These are phyloP conservation scores for Pseudorectes ferrugineus DNA, from an alignment of 2,113 vertebrate species.

Conservation along the genomic window DNA sequence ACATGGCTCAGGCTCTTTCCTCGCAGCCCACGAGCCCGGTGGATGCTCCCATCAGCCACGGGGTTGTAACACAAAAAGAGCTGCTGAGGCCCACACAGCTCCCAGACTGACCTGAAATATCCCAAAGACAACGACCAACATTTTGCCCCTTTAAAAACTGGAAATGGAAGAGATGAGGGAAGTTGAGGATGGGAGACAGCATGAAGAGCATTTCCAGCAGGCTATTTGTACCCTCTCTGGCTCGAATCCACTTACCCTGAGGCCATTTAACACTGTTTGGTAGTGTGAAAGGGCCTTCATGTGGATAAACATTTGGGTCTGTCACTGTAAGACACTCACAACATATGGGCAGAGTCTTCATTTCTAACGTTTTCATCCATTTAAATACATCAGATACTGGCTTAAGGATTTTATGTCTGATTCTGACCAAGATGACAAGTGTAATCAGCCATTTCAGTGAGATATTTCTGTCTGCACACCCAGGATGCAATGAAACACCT, in stretches of 20 bases:
- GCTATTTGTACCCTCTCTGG: not conserved
- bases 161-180: not conserved
- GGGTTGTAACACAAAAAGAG: not conserved
- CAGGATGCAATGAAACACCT: not conserved
- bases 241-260: not conserved
- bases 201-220: not conserved
- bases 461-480: not conserved
- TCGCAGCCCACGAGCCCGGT: not conserved
- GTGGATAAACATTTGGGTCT: conserved; percentile 28
- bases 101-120: not conserved
- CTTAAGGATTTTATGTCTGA: not conserved
- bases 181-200: not conserved
- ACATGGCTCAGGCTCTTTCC: not conserved
- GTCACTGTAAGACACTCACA: not conserved
- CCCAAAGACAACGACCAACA: not conserved
- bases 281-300: conserved; percentile 6
- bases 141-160: not conserved
- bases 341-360: not conserved
- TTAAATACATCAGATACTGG: not conserved
- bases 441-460: not conserved
- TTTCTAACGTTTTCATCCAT: not conserved
- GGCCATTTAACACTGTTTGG: not conserved
- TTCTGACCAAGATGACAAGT: not conserved
- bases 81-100: not conserved
- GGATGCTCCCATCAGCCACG: not conserved